Conservation (phyloP, 2,888 invertebrate species). For the Stomorhina lunata region DNA sequence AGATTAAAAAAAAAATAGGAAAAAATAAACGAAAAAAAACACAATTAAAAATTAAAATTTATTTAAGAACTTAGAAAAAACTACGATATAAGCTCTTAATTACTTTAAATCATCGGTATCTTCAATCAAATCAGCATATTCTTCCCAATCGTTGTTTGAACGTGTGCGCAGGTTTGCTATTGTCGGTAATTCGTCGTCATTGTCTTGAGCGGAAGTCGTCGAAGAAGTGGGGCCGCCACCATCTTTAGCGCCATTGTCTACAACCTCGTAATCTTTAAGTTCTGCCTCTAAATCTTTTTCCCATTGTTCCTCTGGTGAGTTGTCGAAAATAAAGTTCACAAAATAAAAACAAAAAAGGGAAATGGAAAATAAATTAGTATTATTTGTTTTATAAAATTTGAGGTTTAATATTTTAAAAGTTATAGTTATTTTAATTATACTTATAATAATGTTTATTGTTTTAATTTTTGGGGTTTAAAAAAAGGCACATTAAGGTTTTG, state of each 20-base stretch:
- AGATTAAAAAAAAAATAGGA: slow-evolving; percentile 26
- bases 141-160: slow-evolving; percentile 79
- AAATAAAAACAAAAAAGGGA: slow-evolving; percentile 37
- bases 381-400: no score
- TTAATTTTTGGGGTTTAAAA: no score
- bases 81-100: slow-evolving; percentile 81
- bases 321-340: slow-evolving; percentile 45
- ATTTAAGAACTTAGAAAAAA: slow-evolving; percentile 79
- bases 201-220: slow-evolving; percentile 63
- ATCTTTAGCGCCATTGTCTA: slow-evolving; percentile 81
- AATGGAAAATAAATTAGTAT: slow-evolving; percentile 63
- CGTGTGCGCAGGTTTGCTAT: slow-evolving; percentile 79
- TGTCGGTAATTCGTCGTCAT: slow-evolving; percentile 75
- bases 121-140: slow-evolving; percentile 80
- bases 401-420: no score
- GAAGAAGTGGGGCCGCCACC: slow-evolving; percentile 66
- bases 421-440: no score
- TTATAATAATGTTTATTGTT: no score
- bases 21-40: slow-evolving; percentile 68
- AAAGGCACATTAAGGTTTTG: no score
- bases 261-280: slow-evolving; percentile 96
- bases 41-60: slow-evolving; percentile 68
- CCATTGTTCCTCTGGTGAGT: slow-evolving; percentile 90
- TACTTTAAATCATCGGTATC: slow-evolving; percentile 81
- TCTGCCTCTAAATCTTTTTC: slow-evolving; percentile 97